Conservation (phyloP, 2,113 vertebrate genomes). For the Gracilinanus agilis region DNA sequence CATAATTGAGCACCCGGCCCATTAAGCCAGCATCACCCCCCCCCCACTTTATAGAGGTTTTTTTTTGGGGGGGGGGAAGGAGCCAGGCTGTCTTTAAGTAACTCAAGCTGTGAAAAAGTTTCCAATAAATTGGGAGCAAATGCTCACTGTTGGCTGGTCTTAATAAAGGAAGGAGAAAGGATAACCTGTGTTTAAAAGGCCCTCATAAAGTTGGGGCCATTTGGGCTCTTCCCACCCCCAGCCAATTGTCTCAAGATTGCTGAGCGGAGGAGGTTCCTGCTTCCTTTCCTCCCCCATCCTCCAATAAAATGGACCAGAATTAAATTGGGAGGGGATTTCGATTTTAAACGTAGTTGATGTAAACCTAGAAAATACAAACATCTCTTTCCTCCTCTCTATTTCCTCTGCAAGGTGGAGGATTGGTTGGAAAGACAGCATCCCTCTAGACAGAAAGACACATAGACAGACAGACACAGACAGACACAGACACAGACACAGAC, state of each 20-base stretch:
- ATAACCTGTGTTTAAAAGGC: slow-evolving; percentile 43
- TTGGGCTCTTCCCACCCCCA: slow-evolving; percentile 28
- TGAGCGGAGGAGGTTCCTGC: slow-evolving; percentile 76
- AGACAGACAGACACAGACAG: too few species aligned
- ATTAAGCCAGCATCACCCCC: slow-evolving; percentile 78
- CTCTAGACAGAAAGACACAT: not conserved
- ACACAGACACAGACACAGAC: too few species aligned
- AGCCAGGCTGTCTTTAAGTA: slow-evolving; percentile 65
- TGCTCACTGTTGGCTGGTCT: slow-evolving; percentile 62
- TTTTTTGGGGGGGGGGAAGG: slow-evolving; percentile 11
- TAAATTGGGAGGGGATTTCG: slow-evolving; percentile 72
- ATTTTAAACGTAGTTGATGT: slow-evolving; percentile 64
- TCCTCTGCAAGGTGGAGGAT: slow-evolving; percentile 51
- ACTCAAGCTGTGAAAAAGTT: slow-evolving; percentile 75
- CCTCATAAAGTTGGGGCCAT: slow-evolving; percentile 57
- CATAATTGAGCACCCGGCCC: slow-evolving; percentile 77
- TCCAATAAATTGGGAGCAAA: slow-evolving; percentile 70
- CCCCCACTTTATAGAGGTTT: not conserved
- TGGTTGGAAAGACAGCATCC: slow-evolving; percentile 36
- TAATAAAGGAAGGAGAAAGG: slow-evolving; percentile 11
- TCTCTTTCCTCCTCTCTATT: slow-evolving; percentile 26
- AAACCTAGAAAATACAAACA: slow-evolving; percentile 56
- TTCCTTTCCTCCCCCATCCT: slow-evolving; percentile 70
- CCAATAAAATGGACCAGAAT: slow-evolving; percentile 66
- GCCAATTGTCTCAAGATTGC: slow-evolving; percentile 68